A percentile compares a stretch with the other conserved stretches of the same genome.
Evolutionary conservation across 2,888 invertebrate species (phyloP).

Genomic region (Spodoptera littoralis): DNA sequence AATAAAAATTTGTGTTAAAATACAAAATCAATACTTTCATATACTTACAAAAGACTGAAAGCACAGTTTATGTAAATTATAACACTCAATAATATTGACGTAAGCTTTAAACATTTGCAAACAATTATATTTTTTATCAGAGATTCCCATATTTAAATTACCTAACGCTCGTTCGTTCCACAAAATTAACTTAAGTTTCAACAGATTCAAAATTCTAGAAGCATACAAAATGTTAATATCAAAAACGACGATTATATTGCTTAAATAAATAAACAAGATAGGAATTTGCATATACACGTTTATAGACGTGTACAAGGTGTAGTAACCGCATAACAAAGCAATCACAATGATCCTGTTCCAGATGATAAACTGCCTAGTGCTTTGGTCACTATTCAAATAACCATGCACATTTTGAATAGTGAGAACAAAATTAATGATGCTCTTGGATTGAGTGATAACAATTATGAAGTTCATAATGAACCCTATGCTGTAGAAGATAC

Average conservation of each 20-base stretch:
- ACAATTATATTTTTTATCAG: too few species aligned
- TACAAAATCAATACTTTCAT: too few species aligned
- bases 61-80: background rate
- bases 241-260: too few species aligned
- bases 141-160: background rate
- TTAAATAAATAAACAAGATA: too few species aligned
- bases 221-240: background rate
- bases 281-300: too few species aligned
- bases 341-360: slow-evolving; percentile 1
- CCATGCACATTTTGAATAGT: slow-evolving; percentile 1
- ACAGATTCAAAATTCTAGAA: background rate
- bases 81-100: slow-evolving; percentile 3
- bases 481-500: background rate
- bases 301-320: background rate
- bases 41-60: too few species aligned
- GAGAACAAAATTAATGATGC: background rate
- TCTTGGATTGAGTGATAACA: background rate
- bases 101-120: slow-evolving; percentile 5
- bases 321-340: background rate
- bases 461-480: background rate
- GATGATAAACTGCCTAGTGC: background rate
- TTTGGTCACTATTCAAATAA: background rate
- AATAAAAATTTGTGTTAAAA: too few species aligned
- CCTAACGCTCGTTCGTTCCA: background rate
- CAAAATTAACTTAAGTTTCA: background rate